Conservation (phyloP, 2,888 invertebrate genomes). For the Nymphalis polychloros region DNA sequence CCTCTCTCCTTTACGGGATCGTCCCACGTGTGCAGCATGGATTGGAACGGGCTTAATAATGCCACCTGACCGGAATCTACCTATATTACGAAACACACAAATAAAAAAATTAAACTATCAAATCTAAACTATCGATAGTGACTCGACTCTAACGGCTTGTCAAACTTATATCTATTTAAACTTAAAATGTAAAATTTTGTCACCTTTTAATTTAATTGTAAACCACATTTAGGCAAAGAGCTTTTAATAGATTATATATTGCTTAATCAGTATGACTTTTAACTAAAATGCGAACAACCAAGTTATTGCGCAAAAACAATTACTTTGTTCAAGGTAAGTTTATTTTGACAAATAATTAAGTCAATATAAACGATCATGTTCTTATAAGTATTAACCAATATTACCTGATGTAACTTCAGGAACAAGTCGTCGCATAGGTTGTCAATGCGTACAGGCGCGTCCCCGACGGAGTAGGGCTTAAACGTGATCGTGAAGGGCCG, state of each 20-base stretch:
- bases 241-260: no score
- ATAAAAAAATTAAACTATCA: no score
- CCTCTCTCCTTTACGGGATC: constrained; percentile 88
- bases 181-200: no score
- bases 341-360: background rate
- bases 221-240: no score
- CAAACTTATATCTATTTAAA: no score
- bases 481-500: constrained; percentile 89
- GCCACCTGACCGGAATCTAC: constrained; percentile 82
- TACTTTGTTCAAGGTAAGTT: background rate
- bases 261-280: no score
- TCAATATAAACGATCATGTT: no score
- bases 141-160: no score
- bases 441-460: constrained; percentile 91
- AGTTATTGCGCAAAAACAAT: background rate
- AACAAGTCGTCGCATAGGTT: constrained; percentile 92
- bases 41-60: constrained; percentile 87
- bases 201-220: no score
- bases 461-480: constrained; percentile 87
- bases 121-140: no score
- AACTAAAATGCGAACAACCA: no score
- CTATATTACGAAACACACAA: constrained; percentile 25
- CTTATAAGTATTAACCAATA: background rate
- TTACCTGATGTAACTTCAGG: constrained; percentile 87
- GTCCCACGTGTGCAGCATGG: constrained; percentile 92